Evolutionary conservation across 2,888 invertebrate genomes (phyloP), one percentile per base, ranked within the genome.

Genomic region (Synanthedon vespiformis): DNA sequence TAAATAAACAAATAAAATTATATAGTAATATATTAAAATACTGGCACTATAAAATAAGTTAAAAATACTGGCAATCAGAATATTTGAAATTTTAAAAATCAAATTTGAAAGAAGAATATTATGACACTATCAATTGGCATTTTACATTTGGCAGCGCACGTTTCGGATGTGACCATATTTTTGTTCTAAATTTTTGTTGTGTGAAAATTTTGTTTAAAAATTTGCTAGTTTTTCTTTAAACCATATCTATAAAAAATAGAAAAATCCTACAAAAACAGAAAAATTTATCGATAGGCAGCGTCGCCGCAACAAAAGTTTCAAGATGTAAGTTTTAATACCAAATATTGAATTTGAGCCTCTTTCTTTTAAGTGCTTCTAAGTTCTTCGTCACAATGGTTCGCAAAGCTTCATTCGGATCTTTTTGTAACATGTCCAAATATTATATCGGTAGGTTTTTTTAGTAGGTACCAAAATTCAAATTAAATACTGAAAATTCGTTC

Each of bases 111-210:
- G 55, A 64, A 64, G 59, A 58, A 58, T 54, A 13, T 16, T 27
- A 10, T 54, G 54, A 71, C 75, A 80, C 68, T 76, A 70, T 10
- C 48, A 16, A 16, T 48, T 44, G 44, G 8, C 44, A 44, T 44
- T 13, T 44, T 44, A 13, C n/a, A 13, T 65, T 63, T 59, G 59
- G 55, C 63, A 65, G 68, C 70, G 63, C 52, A 48, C 56, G 55
- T 62, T 65, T 62, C 58, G 69, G 74, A 74, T 74, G 77, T 69
- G 64, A 62, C 69, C 72, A 22, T 3, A 3, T 14, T 18, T 61
- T 56, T 34, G 34, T 61, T 58, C 49, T 52, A 62, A 67, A 71
- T 62, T 65, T 62, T 61, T 53, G 61, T 56, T 67, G 16, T 56
- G 52, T 40, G 59, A 68, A 68, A 66, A 67, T 59, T 61, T 18